phyloP scores from a whole-genome alignment of 2,888 invertebrate species.

The Euplagia quadripunctaria region DNA sequence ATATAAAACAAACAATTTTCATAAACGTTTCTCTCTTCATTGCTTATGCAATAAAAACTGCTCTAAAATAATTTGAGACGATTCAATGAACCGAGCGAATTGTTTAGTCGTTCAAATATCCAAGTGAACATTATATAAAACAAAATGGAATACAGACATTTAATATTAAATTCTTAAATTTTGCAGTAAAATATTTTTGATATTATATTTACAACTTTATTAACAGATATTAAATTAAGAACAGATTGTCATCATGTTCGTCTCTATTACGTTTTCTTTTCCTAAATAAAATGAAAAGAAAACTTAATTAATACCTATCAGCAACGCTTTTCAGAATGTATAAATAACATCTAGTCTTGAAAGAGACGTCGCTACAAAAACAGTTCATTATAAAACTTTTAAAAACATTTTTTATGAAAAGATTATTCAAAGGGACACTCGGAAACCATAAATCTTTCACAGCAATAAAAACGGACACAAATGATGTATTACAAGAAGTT shows the following conservation, averaged over 20 bases:
- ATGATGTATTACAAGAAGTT: conserved; percentile 45
- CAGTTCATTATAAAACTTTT: conserved; percentile 54
- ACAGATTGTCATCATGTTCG: too few species aligned
- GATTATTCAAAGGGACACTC: conserved; percentile 49
- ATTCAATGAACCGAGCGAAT: conserved; percentile 36
- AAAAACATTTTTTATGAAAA: conserved; percentile 50
- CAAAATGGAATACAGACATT: not conserved
- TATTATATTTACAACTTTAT: not conserved
- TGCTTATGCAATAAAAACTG: conserved; percentile 19
- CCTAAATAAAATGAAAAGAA: not conserved
- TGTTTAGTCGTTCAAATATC: conserved; percentile 29
- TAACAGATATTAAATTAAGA: not conserved
- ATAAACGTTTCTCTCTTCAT: not conserved
- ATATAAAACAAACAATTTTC: not conserved
- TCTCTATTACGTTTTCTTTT: too few species aligned
- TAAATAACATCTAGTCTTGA: conserved; percentile 27
- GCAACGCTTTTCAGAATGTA: conserved; percentile 8
- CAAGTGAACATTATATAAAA: conserved; percentile 23
- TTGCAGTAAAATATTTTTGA: not conserved
- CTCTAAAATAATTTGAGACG: conserved; percentile 33
- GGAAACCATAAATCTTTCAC: conserved; percentile 44
- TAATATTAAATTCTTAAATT: not conserved
- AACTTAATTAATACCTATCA: conserved; percentile 10
- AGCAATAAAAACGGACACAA: conserved; percentile 47
- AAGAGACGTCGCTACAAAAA: conserved; percentile 36